Conservation (phyloP, 1,140 invertebrate genomes). For the Aradophagus sp. region DNA sequence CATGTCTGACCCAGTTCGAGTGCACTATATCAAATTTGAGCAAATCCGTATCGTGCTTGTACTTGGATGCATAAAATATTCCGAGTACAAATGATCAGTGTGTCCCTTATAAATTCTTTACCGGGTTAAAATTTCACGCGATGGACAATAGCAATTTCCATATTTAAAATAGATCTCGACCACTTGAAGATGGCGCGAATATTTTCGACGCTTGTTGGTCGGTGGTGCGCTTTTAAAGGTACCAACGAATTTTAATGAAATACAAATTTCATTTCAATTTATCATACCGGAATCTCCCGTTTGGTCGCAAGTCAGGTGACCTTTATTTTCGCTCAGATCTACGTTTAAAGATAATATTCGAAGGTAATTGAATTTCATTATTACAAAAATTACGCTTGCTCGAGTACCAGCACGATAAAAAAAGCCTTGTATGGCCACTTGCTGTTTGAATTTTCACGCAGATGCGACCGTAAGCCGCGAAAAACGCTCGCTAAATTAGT, state of each 20-base stretch:
- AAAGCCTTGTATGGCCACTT: not conserved
- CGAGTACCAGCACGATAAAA: not conserved
- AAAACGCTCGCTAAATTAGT: constrained; percentile 28
- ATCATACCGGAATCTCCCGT: too few species aligned
- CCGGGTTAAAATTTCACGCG: constrained; percentile 18
- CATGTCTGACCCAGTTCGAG: constrained; percentile 43
- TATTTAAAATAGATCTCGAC: not conserved
- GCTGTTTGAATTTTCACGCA: constrained; percentile 6
- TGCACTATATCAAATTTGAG: constrained; percentile 40
- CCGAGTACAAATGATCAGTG: constrained; percentile 24
- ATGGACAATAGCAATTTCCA: constrained; percentile 13
- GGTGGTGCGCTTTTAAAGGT: not conserved
- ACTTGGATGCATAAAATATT: constrained; percentile 24
- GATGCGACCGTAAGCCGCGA: constrained; percentile 22
- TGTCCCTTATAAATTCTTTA: constrained; percentile 9
- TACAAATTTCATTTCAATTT: too few species aligned
- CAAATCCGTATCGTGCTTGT: constrained; percentile 14
- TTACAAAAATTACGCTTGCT: not conserved
- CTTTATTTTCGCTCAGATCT: too few species aligned
- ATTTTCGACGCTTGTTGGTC: too few species aligned
- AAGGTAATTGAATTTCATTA: too few species aligned
- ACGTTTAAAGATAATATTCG: too few species aligned
- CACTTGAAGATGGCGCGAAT: too few species aligned
- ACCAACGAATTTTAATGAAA: not conserved
- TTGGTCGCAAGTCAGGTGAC: too few species aligned